Base-by-base conservation (phyloP, 2,113 vertebrate genomes). In the Piprites chloris region DNA sequence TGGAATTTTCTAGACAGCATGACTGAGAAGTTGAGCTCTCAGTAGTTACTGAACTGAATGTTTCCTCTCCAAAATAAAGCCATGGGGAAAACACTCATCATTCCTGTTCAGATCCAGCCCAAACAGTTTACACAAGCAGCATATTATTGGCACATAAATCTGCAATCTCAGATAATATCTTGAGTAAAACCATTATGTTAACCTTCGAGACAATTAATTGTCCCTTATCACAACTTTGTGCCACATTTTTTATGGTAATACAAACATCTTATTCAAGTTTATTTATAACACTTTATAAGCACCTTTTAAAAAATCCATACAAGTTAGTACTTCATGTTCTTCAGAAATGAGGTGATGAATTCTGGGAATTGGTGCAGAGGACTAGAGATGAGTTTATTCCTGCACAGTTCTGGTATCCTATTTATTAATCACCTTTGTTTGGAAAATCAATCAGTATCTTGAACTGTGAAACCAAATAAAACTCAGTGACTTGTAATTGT, bases 1-100 rank as follows among this genome's bases (percentile, higher is more conserved):
- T 15, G 37, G 53, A 88, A 86, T 83, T 94, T 96, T 91, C 87
- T 74, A 91, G 80, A 61, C 84, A 84, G 77, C 30, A 18, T 90
- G 79, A 78, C 72, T 89, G 68, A 94, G 59, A 50, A 66, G 50
- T 79, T 92, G 63, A 91, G 42, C 33, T 58, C 68, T 89, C 73
- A 66, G n/a, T 37, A 90, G 83, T 90, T 86, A 61, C 83, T 77
- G 79, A 94, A 87, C 37, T 72, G 71, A 75, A 55, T 79, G 65
- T 47, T 82, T 93, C 30, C 14, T 81, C 39, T 81, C 52, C 65
- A 65, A 62, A 50, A 77, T 66, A 96, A 96, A 89, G 23, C 85
- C 35, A 62, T 58, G 47, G 69, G 74, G 81, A 81, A 89, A 92
- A 89, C 4, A 78, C 30, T 42, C 47, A 85, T 90, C 62, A 84